A percentile compares a stretch with the other conserved stretches of the same genome.
Conservation (phyloP, 2,888 invertebrate species). For the Dendrolimus pini region DNA sequence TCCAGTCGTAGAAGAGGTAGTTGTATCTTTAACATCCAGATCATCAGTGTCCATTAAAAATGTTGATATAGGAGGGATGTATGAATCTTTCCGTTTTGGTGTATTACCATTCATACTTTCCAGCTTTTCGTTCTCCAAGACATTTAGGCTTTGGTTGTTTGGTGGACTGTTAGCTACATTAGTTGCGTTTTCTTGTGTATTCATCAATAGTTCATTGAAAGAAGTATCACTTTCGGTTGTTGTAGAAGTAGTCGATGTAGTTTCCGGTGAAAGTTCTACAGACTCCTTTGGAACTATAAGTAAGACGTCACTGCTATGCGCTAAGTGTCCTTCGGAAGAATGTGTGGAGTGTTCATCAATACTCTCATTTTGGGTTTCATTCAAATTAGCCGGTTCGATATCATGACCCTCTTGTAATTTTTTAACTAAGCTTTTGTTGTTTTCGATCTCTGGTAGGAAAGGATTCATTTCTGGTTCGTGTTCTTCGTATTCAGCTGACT, state of each 20-base stretch:
- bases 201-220: constrained; percentile 27
- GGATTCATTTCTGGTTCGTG: constrained; percentile 80
- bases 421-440: constrained; percentile 75
- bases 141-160: constrained; percentile 8
- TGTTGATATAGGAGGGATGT: constrained; percentile 38
- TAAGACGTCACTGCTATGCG: constrained; percentile 8
- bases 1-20: constrained; percentile 13
- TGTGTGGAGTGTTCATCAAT: constrained; percentile 38
- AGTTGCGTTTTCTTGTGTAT: constrained; percentile 21
- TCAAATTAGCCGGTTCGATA: constrained; percentile 52
- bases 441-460: constrained; percentile 80
- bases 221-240: constrained; percentile 23
- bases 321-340: constrained; percentile 18
- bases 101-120: constrained; percentile 10
- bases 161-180: constrained; percentile 12
- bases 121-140: constrained; percentile 6
- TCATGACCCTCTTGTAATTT: constrained; percentile 77
- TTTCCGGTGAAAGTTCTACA: constrained; percentile 10
- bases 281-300: constrained; percentile 10
- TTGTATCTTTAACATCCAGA: constrained; percentile 32
- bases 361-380: constrained; percentile 64
- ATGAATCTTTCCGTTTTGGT: constrained; percentile 16
- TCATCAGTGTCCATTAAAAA: constrained; percentile 65
- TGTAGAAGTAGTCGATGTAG: constrained; percentile 13
- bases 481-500: constrained; percentile 52